Percentiles rank a stretch among this genome's conserved stretches.
phyloP scores from a whole-genome alignment of 2,888 invertebrate species.

The Leistus spinibarbis region DNA sequence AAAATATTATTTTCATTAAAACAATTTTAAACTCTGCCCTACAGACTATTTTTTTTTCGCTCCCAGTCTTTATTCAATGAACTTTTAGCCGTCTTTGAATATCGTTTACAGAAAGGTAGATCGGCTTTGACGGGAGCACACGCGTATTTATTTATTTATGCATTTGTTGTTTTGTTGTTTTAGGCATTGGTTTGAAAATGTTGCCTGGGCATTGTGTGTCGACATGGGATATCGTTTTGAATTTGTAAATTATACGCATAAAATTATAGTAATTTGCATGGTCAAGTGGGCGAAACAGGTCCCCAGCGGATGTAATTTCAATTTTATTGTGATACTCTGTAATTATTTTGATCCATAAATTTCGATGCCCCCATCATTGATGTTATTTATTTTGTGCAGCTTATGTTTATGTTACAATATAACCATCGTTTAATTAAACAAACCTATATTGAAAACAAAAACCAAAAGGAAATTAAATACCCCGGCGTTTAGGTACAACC shows the following conservation, averaged over 20 bases:
- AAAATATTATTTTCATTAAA: too few relatives aligned
- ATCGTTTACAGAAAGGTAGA: background rate
- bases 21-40: too few relatives aligned
- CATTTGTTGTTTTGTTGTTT: background rate
- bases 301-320: constrained; percentile 38
- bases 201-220: constrained; percentile 11
- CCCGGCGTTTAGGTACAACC: too few relatives aligned
- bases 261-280: constrained; percentile 39
- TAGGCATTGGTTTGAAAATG: background rate
- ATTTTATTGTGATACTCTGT: constrained; percentile 37
- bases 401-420: constrained; percentile 32
- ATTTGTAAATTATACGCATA: constrained; percentile 39
- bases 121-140: background rate
- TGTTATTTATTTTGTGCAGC: constrained; percentile 38
- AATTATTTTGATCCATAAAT: constrained; percentile 38
- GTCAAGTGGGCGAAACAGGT: constrained; percentile 38
- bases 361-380: constrained; percentile 34
- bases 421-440: constrained; percentile 39
- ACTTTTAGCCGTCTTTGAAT: background rate
- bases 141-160: background rate
- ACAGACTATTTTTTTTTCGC: background rate
- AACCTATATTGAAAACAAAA: constrained; percentile 30
- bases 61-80: background rate
- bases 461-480: background rate
- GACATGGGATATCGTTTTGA: constrained; percentile 33